Conservation (phyloP, 2,888 invertebrate genomes). For the Harpalus rufipes region DNA sequence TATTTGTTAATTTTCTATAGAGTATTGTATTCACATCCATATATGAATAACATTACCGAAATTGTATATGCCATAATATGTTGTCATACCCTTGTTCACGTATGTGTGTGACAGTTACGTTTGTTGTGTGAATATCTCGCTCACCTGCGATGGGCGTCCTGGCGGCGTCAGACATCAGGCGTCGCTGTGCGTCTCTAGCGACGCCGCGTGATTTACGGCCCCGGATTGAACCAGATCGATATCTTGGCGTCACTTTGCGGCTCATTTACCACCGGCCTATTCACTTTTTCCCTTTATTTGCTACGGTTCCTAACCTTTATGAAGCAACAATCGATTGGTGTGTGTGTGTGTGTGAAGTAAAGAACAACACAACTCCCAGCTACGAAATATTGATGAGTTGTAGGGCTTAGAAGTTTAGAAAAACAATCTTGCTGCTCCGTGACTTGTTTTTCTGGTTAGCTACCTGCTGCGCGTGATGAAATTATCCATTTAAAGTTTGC, state of each 20-base stretch:
- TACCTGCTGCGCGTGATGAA: constrained; percentile 6
- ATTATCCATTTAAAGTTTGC: constrained; percentile 22
- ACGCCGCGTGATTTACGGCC: constrained; percentile 62
- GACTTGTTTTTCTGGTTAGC: constrained; percentile 4
- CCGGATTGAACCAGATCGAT: constrained; percentile 66
- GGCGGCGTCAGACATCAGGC: not conserved
- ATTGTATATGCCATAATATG: too few species aligned
- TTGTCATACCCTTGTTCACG: too few species aligned
- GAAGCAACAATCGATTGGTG: constrained; percentile 63
- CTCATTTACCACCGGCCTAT: constrained; percentile 66
- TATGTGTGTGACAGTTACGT: too few species aligned
- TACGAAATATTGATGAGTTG: constrained; percentile 45
- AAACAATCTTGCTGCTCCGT: constrained; percentile 26
- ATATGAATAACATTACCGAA: too few species aligned
- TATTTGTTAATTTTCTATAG: too few species aligned
- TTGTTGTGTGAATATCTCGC: too few species aligned
- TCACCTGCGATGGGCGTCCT: not conserved
- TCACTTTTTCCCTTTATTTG: constrained; percentile 61
- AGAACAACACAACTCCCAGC: too few species aligned
- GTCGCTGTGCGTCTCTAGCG: constrained; percentile 41
- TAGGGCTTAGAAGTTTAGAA: constrained; percentile 17
- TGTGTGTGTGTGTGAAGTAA: not conserved
- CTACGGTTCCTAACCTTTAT: constrained; percentile 64
- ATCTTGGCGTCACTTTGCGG: constrained; percentile 67
- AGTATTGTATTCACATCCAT: too few species aligned